These are phyloP conservation scores for Holothuria glaberrima DNA, from an alignment of 35 echinoderm and acorn worm genomes.

Conservation along the genomic window DNA sequence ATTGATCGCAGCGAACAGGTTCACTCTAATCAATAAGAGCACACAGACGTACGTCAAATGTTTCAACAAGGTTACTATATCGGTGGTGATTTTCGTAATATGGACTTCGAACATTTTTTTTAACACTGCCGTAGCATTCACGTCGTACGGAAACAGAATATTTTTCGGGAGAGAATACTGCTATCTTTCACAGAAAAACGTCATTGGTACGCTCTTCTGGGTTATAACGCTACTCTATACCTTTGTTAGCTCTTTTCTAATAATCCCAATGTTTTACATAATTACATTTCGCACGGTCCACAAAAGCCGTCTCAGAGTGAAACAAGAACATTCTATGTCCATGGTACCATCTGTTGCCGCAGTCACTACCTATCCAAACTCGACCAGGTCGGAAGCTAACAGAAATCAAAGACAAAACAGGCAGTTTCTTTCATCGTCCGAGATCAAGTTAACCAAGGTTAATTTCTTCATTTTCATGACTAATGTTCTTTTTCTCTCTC, in stretches of 20 bases:
- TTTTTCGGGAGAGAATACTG: conserved; percentile 40
- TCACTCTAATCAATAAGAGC: conserved; percentile 6
- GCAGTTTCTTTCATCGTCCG: background rate
- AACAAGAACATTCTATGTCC: conserved; percentile 11
- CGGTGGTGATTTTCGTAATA: background rate
- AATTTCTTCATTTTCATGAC: conserved; percentile 46
- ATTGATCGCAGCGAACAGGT: conserved; percentile 44
- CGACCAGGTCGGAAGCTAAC: background rate
- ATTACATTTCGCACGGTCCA: conserved; percentile 41
- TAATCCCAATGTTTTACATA: conserved; percentile 35
- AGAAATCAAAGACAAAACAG: background rate
- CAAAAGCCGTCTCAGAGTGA: conserved; percentile 32
- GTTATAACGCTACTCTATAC: conserved; percentile 22
- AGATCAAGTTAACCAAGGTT: conserved; percentile 40
- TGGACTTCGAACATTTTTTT: background rate
- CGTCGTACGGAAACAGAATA: background rate
- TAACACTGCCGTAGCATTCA: conserved; percentile 6
- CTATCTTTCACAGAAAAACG: background rate
- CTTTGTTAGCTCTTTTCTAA: conserved; percentile 19
- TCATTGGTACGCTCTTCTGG: conserved; percentile 15
- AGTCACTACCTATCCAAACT: background rate
- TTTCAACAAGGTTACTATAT: conserved; percentile 34
- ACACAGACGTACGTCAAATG: background rate
- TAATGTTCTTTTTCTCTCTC: conserved; percentile 4
- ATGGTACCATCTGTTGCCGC: background rate